Conservation (phyloP, 1,140 invertebrate species). For the Cydia splendana region DNA sequence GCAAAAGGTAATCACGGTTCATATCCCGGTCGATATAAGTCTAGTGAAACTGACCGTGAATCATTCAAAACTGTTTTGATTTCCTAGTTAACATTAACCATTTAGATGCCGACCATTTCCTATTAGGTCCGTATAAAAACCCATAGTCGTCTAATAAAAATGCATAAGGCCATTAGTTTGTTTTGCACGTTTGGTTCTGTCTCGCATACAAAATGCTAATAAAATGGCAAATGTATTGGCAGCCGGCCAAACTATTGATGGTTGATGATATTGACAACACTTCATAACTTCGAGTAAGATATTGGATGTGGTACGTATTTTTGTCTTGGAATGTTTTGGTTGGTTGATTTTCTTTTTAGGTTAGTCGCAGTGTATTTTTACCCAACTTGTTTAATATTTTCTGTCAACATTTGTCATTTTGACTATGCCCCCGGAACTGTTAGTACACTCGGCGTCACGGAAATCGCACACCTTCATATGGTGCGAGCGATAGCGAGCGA, state of each 20-base stretch:
- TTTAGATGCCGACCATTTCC: neutral
- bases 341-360: neutral
- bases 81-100: neutral
- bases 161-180: conserved; percentile 10
- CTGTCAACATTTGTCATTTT: neutral
- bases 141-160: conserved; percentile 5
- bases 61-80: too few relatives aligned
- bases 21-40: too few relatives aligned
- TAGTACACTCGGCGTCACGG: too few relatives aligned
- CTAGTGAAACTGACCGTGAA: too few relatives aligned
- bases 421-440: too few relatives aligned
- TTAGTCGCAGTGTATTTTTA: neutral
- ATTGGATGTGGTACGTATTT: neutral
- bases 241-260: neutral
- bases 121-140: neutral
- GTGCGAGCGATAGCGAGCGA: too few relatives aligned
- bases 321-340: neutral
- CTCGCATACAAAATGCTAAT: conserved; percentile 18
- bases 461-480: too few relatives aligned
- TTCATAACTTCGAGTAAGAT: conserved; percentile 4
- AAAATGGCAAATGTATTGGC: conserved; percentile 13
- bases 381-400: neutral
- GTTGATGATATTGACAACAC: neutral
- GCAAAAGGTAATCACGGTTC: too few relatives aligned
- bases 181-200: conserved; percentile 1